These are phyloP conservation scores for Jordanella pulchra DNA, from an alignment of 2,797 vertebrate species.

Conservation along the genomic window DNA sequence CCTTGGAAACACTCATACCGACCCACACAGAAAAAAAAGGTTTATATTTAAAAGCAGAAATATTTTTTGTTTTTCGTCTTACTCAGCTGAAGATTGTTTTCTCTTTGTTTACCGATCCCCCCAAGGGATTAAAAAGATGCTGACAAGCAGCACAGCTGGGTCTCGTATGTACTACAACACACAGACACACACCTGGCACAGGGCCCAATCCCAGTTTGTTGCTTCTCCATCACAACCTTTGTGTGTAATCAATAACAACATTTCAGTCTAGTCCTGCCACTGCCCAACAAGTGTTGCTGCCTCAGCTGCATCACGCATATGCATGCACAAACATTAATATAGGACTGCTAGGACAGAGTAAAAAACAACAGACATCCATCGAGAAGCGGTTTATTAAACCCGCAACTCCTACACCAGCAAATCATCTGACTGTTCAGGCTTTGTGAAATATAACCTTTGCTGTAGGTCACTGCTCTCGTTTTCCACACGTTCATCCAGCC, in stretches of 20 bases:
- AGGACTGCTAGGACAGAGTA: conserved; percentile 22
- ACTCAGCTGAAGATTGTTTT: background rate
- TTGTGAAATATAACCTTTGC: conserved; percentile 70
- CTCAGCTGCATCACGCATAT: conserved; percentile 25
- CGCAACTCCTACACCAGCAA: conserved; percentile 36
- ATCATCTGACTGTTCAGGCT: conserved; percentile 64
- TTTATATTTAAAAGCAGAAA: background rate
- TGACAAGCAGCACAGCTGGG: conserved; percentile 55
- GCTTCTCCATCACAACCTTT: conserved; percentile 67
- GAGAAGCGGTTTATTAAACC: conserved; percentile 66
- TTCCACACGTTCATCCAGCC: conserved; percentile 59
- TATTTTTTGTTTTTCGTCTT: conserved; percentile 6
- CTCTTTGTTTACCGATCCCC: conserved; percentile 15
- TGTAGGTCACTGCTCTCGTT: conserved; percentile 75
- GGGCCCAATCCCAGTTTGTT: conserved; percentile 47
- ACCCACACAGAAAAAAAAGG: background rate
- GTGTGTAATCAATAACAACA: conserved; percentile 70
- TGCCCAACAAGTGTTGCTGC: conserved; percentile 33
- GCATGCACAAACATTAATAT: conserved; percentile 20
- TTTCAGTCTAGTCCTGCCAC: conserved; percentile 58
- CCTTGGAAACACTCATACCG: background rate
- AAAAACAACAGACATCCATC: conserved; percentile 55
- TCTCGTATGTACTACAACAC: conserved; percentile 24
- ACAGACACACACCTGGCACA: conserved; percentile 24
- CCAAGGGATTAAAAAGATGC: conserved; percentile 55